Conservation (phyloP, 2,888 invertebrate species). For the Plemyria rubiginata region DNA sequence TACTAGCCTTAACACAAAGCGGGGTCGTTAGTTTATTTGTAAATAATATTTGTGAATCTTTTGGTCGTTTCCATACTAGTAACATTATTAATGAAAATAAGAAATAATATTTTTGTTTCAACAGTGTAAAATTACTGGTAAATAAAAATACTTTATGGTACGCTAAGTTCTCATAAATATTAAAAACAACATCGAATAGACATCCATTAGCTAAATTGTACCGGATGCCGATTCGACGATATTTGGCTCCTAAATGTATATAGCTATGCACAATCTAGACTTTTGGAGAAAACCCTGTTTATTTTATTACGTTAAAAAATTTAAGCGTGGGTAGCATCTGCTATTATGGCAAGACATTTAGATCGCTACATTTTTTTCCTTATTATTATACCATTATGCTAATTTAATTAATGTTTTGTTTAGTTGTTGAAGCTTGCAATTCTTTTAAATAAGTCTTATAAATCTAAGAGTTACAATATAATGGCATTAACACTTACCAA, state of each 20-base stretch:
- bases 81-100: no score
- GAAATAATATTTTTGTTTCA: not conserved
- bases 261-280: slow-evolving; percentile 26
- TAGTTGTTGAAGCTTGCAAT: slow-evolving; percentile 1
- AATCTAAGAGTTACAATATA: not conserved
- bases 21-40: no score
- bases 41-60: no score
- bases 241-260: slow-evolving; percentile 29
- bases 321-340: slow-evolving; percentile 32
- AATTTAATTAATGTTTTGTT: slow-evolving; percentile 16
- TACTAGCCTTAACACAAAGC: no score
- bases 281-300: slow-evolving; percentile 25
- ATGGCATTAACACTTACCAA: no score
- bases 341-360: slow-evolving; percentile 24
- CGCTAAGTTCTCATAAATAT: not conserved
- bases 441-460: not conserved
- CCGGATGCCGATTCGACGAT: slow-evolving; percentile 22
- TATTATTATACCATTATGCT: slow-evolving; percentile 17
- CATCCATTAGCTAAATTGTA: slow-evolving; percentile 16
- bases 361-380: slow-evolving; percentile 28
- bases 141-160: not conserved
- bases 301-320: slow-evolving; percentile 26
- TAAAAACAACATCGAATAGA: slow-evolving; percentile 3
- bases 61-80: no score
- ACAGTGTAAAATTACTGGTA: not conserved